Evolutionary conservation across 2,797 vertebrate genomes (phyloP), one percentile per base, ranked within the genome.

Genomic region (Zonotrichia albicollis): DNA sequence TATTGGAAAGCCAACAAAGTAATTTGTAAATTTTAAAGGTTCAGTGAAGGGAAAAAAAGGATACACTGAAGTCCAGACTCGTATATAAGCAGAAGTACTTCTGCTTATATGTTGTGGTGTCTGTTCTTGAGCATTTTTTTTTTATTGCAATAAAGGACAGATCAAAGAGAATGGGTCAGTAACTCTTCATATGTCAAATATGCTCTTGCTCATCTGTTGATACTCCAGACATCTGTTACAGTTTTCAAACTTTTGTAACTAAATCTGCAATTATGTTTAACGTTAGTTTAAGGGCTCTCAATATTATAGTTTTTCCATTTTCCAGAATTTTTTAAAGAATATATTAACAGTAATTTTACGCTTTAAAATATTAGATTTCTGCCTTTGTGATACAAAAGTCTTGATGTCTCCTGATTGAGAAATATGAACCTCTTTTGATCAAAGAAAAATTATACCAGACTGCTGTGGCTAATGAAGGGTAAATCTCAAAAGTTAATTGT

Each of bases 201-300:
- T 13, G 1, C 3, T 90, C 21, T 93, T 61, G 64, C 7, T 92
- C 74, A 60, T 80, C 67, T 89, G 46, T 54, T 71, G 83, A 68
- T 66, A 34, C 38, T 90, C 40, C 22, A 90, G 68, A 94, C 85
- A 80, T 53, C 83, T 62, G 61, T 87, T 83, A 84, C 8, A 64
- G 22, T 76, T 92, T 95, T 89, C 65, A 94, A 13, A 86, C n/a
- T 91, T 93, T 60, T 48, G 5, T 73, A 94, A 92, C 16, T 84
- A 22, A 77, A 84, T 90, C 43, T n/a, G 5, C 6, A 72, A 15
- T 84, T 90, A 32, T 38, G 21, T 51, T 85, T 84, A 84, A 76
- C 71, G 12, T 45, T 78, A 88, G 48, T 75, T 87, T 82, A 70
- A 87, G 22, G 18, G 36, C 21, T 82, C 32, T n/a, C 38, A 70